Base-by-base conservation (phyloP, 2,797 vertebrate species). In the Phoxinus dragarum region DNA sequence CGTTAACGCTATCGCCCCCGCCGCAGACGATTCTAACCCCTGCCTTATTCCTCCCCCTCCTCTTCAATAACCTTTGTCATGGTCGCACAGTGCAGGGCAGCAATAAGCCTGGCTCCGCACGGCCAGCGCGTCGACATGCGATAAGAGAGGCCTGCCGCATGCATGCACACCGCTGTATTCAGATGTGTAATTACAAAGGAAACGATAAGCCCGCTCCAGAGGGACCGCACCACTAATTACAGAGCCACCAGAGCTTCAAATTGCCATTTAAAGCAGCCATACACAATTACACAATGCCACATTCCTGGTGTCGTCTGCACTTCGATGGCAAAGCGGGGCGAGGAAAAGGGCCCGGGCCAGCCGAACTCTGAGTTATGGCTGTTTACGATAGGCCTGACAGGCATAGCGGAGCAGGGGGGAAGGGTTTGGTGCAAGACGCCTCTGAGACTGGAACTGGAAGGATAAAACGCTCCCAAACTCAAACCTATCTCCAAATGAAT, bases 221-320 rank as follows among this genome's bases (percentile, higher is more conserved):
- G 94, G 94, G 95, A 95, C 90, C 91, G 92, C 90, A 88, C 90
- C 92, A 92, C 94, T 95, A 95, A 95, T 95, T 96, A 95, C 93
- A 93, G 94, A 95, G 93, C 92, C 93, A 95, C 91, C 92, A 87
- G 94, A 95, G 95, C 95, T 93, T 95, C 93, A 95, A 95, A 95
- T 95, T 95, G 93, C 93, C 93, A 93, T 95, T 95, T 95, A 94
- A 90, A 95, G 93, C 92, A 95, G 91, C 92, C 93, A 93, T 94
- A 95, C 92, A 92, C 92, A 91, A 93, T 90, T 92, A 94, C 92
- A 95, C 93, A 95, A 93, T 93, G 94, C 91, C 93, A 90, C 91
- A 90, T 94, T 92, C 92, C 93, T 89, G 88, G 92, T 89, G 92
- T 91, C 90, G 90, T 84, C 86, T 80, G 79, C 82, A 85, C 74